Conservation (phyloP, 1,140 invertebrate species). For the Stenopsyche tienmushanensis region DNA sequence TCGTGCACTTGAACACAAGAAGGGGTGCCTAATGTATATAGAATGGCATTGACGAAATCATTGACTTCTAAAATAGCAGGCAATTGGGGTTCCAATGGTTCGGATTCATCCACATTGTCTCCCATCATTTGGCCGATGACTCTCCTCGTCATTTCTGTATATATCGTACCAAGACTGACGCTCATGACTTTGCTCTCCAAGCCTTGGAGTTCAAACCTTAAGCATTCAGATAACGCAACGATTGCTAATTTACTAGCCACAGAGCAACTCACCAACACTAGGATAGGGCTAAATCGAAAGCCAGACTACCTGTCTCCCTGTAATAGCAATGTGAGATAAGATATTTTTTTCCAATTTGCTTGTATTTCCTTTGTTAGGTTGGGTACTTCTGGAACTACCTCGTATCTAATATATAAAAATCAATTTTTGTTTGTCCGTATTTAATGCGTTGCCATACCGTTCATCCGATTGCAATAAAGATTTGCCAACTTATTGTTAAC, state of each 20-base stretch:
- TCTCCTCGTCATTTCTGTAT: constrained; percentile 55
- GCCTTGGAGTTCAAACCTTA: constrained; percentile 63
- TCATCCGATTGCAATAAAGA: too few relatives aligned
- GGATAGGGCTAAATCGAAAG: too few relatives aligned
- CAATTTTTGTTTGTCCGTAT: too few relatives aligned
- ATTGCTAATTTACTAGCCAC: constrained; percentile 68
- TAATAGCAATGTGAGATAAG: too few relatives aligned
- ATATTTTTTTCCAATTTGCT: too few relatives aligned
- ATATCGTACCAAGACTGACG: constrained; percentile 61
- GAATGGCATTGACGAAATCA: constrained; percentile 57
- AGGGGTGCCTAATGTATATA: constrained; percentile 55
- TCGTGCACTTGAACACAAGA: constrained; percentile 58
- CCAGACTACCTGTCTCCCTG: too few relatives aligned
- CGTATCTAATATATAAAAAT: too few relatives aligned
- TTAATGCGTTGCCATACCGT: too few relatives aligned
- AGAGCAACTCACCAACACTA: too few relatives aligned
- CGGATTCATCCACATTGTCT: constrained; percentile 33
- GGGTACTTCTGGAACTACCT: too few relatives aligned
- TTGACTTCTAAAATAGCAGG: constrained; percentile 45
- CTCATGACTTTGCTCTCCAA: constrained; percentile 61
- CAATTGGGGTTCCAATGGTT: constrained; percentile 33
- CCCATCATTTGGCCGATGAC: constrained; percentile 21
- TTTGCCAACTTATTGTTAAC: too few relatives aligned
- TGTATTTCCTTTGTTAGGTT: too few relatives aligned
- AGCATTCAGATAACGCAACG: constrained; percentile 63